Base-by-base conservation (phyloP, 1,140 invertebrate species). In the Drosophila mayri region DNA sequence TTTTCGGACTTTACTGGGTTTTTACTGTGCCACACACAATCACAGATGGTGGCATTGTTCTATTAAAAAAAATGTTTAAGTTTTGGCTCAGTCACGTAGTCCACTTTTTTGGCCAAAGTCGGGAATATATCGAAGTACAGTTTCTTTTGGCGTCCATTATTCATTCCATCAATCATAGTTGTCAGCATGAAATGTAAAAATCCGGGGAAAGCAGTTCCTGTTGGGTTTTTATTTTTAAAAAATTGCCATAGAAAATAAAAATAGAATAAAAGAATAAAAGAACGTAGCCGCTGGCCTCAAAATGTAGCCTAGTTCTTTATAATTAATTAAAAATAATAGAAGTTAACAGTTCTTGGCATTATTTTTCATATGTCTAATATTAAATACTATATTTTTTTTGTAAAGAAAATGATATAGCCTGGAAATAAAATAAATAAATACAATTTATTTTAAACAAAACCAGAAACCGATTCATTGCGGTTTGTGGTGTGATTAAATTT, bases 61-160 rank as follows among this genome's bases (percentile, higher is more conserved):
- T 86, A 86, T 81, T 78, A 58, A 76, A 82, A 79, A 63, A 76
- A 59, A 37, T 37, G 30, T 73, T 38, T 61, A 57, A 22, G 40
- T 32, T 74, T 75, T 77, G 67, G 43, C 55, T 71, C 62, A 78
- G 81, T 88, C 85, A 88, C 84, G 84, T 88, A 88, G 80, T 78
- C 84, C 80, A 84, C 55, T 25, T 44, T 68, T 57, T 38, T 57
- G 50, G 22, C 32, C 44, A 50, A 25, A 44, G 22, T 65, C 20
- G 70, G 37, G 46, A 81, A 76, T 62, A 76, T 54, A 78, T 74
- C 63, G 41, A 71, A 74, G 66, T 76, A 71, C 65, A 65, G 58
- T 79, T 79, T 83, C 37, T 55, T 58, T 47, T 63, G 63, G 54
- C 59, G n/a, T 38, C 55, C 54, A 40, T 60, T 76, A 35, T 43